These are phyloP conservation scores for Mesitornis unicolor DNA, from an alignment of 2,113 vertebrate species.

Conservation along the genomic window DNA sequence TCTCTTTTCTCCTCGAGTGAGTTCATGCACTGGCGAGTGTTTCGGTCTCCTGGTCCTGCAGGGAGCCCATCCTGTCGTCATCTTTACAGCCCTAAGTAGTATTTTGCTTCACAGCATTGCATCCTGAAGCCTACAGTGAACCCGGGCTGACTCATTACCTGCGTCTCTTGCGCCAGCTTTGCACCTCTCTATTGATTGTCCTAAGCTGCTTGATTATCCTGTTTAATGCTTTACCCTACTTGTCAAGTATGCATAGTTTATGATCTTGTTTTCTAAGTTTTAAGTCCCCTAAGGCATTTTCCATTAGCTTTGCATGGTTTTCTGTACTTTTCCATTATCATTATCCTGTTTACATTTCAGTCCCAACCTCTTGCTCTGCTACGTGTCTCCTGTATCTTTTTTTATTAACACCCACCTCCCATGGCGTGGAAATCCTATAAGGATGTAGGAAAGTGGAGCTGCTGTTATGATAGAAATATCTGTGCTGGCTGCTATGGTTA, in stretches of 20 bases:
- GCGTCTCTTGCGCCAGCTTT: background rate
- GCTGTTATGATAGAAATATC: background rate
- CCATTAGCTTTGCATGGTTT: no score
- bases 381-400: accelerated
- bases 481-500: no score
- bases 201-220: no score
- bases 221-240: no score
- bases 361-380: background rate
- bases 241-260: no score
- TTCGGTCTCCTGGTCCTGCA: background rate
- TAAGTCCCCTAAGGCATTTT: no score
- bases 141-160: background rate
- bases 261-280: no score
- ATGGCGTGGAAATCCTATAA: background rate
- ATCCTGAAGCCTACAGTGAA: background rate
- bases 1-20: background rate
- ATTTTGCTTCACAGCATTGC: accelerated
- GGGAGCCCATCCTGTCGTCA: accelerated
- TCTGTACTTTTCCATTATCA: no score
- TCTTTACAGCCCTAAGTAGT: background rate
- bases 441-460: background rate
- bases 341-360: background rate
- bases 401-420: background rate
- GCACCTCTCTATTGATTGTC: no score
- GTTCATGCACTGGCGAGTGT: background rate